Percentiles rank a stretch among this genome's conserved stretches.
These are phyloP conservation scores for Plestiodon gilberti DNA, from an alignment of 2,113 vertebrate genomes.

Conservation along the genomic window DNA sequence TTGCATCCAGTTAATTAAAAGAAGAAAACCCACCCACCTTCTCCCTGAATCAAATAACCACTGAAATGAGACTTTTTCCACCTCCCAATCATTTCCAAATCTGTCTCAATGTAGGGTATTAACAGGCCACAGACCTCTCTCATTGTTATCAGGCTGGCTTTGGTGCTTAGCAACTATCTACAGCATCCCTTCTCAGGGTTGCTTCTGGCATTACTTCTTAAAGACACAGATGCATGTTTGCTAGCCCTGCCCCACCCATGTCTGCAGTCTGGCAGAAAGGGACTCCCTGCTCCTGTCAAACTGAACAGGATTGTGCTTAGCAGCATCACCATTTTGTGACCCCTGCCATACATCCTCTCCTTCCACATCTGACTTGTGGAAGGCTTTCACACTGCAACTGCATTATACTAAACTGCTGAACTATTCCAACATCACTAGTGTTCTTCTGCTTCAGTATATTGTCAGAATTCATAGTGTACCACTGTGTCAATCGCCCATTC, in stretches of 20 bases:
- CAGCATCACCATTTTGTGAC: too few relatives aligned
- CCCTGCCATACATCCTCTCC: not conserved
- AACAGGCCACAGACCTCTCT: slow-evolving; percentile 27
- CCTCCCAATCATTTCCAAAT: not conserved
- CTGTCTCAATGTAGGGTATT: slow-evolving; percentile 32
- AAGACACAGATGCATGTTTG: slow-evolving; percentile 5
- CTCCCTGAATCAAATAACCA: slow-evolving; percentile 9
- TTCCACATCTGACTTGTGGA: not conserved
- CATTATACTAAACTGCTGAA: not conserved
- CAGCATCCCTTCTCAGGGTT: not conserved
- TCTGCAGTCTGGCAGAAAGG: not conserved
- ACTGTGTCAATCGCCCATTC: not conserved
- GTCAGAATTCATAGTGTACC: not conserved
- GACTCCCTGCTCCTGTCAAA: not conserved
- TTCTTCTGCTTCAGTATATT: not conserved
- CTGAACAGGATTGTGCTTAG: not conserved
- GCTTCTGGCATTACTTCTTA: not conserved
- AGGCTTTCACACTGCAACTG: not conserved
- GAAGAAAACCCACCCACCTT: not conserved
- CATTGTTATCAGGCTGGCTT: slow-evolving; percentile 36
- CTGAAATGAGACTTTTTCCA: slow-evolving; percentile 11
- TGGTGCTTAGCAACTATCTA: slow-evolving; percentile 36
- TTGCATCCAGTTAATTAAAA: not conserved
- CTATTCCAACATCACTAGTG: not conserved
- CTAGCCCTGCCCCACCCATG: not conserved